Base-by-base conservation (phyloP, 2,888 invertebrate genomes). In the Plagodis dolabraria region DNA sequence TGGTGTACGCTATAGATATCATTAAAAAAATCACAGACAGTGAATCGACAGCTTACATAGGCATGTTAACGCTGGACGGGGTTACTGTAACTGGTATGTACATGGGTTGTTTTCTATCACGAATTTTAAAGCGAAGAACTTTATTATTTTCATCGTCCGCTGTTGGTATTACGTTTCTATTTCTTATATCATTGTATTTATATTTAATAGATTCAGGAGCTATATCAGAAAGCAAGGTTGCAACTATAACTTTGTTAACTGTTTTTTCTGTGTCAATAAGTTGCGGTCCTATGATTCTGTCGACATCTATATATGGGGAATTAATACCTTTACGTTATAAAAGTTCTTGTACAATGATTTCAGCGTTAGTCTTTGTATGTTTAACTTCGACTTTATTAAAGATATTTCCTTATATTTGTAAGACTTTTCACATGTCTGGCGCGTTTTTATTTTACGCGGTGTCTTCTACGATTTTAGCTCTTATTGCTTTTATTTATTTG, bases 221-320 rank as follows among this genome's bases (percentile, higher is more conserved):
- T 2, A 45, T 81, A 5, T 7, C 33, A 0, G 78, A 78, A 50
- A 79, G 68, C 40, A 71, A 69, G 36, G 53, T 68, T 7, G 33
- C 76, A 0, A 68, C 77, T 0, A 65, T 80, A 47, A n/a, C 58
- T 5, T 54, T 80, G 9, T 53, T 80, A 33, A 65, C 63, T 8
- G 35, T 48, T n/a, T 77, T 70, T 63, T 80, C 81, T 0, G 33
- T 82, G 22, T 64, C 73, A 66, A 73, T 83, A 11, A 77, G 82
- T 53, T 75, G 76, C 48, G 85, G 85, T 5, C 77, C 80, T 0
- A 68, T 78, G 60, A 77, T 81, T n/a, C 38, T 80, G 8, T 60
- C 66, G 0, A 64, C 71, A 0, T 68, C 74, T 0, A 68, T 79
- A 42, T 62, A 65, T 38, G 76, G 70, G 0, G 81, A 81, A 60